Conservation (phyloP, 92 coral and sea anemone genomes). For the Umimayanthus kanabou region DNA sequence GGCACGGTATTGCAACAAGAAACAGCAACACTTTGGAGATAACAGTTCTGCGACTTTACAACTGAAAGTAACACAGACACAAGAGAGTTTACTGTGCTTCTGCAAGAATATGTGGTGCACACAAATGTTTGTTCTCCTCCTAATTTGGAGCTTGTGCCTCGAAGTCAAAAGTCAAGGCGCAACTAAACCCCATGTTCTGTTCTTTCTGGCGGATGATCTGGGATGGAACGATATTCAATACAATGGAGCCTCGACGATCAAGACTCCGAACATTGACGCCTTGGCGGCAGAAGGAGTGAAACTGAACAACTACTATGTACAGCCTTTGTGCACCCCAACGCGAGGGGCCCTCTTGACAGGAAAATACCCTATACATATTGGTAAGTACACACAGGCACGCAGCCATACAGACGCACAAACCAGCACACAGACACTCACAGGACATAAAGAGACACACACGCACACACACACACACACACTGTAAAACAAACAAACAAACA, state of each 20-base stretch:
- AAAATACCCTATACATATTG: conserved; percentile 55
- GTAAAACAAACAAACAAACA: background rate
- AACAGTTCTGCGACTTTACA: background rate
- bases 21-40: no score
- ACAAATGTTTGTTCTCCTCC: background rate
- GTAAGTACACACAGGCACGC: conserved; percentile 6
- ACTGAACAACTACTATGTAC: conserved; percentile 51
- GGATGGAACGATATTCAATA: conserved; percentile 61
- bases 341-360: conserved; percentile 60
- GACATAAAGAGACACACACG: background rate
- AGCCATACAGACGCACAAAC: background rate
- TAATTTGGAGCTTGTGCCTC: background rate
- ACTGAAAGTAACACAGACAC: background rate
- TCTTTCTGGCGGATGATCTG: conserved; percentile 49
- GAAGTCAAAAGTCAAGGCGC: conserved; percentile 11
- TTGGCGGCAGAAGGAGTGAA: conserved; percentile 56
- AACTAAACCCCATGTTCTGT: conserved; percentile 43
- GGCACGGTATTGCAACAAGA: no score
- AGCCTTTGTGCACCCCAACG: conserved; percentile 58
- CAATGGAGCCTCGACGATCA: conserved; percentile 45
- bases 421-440: background rate
- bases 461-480: background rate
- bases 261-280: conserved; percentile 51
- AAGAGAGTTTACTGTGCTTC: background rate
- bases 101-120: background rate